Conservation (phyloP, 1,140 invertebrate genomes). For the Lanistes nyassanus region DNA sequence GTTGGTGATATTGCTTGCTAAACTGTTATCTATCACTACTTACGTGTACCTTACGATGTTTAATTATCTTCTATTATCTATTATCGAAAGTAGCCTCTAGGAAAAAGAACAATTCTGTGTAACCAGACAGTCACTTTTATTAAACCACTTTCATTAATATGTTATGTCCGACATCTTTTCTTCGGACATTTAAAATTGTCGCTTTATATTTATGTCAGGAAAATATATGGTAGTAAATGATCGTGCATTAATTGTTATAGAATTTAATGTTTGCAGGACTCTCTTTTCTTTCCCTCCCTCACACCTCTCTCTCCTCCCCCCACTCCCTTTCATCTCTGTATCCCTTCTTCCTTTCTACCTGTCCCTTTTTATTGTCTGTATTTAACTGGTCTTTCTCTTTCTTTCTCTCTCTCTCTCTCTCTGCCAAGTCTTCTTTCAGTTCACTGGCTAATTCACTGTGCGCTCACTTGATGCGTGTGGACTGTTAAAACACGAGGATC, state of each 20-base stretch:
- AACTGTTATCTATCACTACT: too few relatives aligned
- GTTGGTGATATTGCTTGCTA: too few relatives aligned
- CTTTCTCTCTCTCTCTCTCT: conserved; percentile 6
- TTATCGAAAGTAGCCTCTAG: too few relatives aligned
- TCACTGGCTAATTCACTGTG: background rate
- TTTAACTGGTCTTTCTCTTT: too few relatives aligned
- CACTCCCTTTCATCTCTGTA: background rate
- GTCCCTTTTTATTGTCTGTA: background rate
- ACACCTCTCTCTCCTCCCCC: background rate
- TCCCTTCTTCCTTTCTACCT: background rate
- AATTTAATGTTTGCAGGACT: too few relatives aligned
- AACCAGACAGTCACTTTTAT: background rate
- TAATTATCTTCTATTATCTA: too few relatives aligned
- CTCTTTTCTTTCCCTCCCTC: background rate
- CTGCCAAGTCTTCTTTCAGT: background rate
- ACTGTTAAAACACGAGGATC: too few relatives aligned
- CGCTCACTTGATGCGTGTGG: too few relatives aligned
- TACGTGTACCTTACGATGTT: too few relatives aligned
- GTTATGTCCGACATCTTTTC: background rate
- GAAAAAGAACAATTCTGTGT: too few relatives aligned
- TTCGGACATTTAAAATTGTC: background rate
- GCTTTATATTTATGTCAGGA: background rate
- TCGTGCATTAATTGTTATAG: too few relatives aligned
- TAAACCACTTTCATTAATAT: background rate
- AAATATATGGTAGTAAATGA: background rate